Conservation (phyloP, 2,888 invertebrate genomes). For the Mythimna vitellina region DNA sequence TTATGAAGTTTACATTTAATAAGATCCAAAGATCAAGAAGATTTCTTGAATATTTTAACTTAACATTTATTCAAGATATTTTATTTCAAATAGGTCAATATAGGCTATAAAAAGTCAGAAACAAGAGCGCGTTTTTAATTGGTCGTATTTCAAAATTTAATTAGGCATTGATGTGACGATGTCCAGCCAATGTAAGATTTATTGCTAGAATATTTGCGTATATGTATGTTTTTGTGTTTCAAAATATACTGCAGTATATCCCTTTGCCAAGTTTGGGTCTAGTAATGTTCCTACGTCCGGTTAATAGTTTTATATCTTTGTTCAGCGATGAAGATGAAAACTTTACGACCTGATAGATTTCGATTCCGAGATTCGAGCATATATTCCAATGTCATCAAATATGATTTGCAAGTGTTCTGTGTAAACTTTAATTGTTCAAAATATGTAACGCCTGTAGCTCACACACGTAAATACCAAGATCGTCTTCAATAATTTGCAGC, state of each 20-base stretch:
- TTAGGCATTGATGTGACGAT: not conserved
- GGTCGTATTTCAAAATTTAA: too few species aligned
- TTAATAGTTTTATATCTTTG: not conserved
- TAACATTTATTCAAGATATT: not conserved
- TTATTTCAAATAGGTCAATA: too few species aligned
- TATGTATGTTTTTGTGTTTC: not conserved
- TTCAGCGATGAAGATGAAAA: conserved; percentile 2
- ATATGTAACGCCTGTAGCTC: not conserved
- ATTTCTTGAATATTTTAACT: not conserved
- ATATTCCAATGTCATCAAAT: not conserved
- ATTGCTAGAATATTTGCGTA: not conserved
- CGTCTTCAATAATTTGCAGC: not conserved
- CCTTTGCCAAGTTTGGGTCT: conserved; percentile 4
- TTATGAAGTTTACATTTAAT: not conserved
- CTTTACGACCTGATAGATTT: not conserved
- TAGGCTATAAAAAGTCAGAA: too few species aligned
- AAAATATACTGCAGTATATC: not conserved
- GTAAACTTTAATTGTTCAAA: not conserved
- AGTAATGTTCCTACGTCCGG: not conserved
- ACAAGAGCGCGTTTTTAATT: too few species aligned
- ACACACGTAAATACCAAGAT: not conserved
- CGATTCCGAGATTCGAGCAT: not conserved
- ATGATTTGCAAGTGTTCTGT: not conserved
- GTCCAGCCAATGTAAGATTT: not conserved
- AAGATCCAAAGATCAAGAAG: not conserved